These are phyloP conservation scores for Prionace glauca DNA, from an alignment of 2,797 vertebrate species.

Conservation along the genomic window DNA sequence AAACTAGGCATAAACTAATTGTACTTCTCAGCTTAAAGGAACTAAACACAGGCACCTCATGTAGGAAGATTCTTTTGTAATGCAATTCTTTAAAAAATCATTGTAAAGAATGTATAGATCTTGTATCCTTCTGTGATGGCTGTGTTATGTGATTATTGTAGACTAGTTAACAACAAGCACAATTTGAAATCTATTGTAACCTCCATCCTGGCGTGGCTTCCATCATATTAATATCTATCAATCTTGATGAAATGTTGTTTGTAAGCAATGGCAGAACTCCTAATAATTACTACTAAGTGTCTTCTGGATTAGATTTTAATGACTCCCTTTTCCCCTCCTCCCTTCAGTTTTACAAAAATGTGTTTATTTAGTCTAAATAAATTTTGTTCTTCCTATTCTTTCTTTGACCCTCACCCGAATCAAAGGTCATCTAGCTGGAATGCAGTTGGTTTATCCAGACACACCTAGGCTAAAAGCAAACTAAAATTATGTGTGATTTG, in stretches of 20 bases:
- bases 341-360: slow-evolving; percentile 7
- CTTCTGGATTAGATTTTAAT: not conserved
- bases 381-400: slow-evolving; percentile 1
- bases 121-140: slow-evolving; percentile 56
- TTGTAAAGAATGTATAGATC: slow-evolving; percentile 49
- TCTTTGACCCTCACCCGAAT: not conserved
- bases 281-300: slow-evolving; percentile 33
- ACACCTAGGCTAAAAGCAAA: not conserved
- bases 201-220: not conserved
- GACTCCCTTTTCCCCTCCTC: not conserved
- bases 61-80: not conserved
- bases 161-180: slow-evolving; percentile 58
- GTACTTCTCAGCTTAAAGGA: not conserved
- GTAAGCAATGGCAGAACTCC: slow-evolving; percentile 20
- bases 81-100: slow-evolving; percentile 57
- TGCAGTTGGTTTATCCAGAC: not conserved
- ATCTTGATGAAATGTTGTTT: slow-evolving; percentile 34
- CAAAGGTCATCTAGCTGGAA: not conserved
- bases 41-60: not conserved
- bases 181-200: slow-evolving; percentile 43
- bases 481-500: not conserved
- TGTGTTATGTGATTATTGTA: slow-evolving; percentile 62
- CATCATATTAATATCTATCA: slow-evolving; percentile 36
- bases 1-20: not conserved
- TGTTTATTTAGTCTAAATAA: slow-evolving; percentile 7